Conservation (phyloP, 2,113 vertebrate species). For the Prochilodus magdalenae region DNA sequence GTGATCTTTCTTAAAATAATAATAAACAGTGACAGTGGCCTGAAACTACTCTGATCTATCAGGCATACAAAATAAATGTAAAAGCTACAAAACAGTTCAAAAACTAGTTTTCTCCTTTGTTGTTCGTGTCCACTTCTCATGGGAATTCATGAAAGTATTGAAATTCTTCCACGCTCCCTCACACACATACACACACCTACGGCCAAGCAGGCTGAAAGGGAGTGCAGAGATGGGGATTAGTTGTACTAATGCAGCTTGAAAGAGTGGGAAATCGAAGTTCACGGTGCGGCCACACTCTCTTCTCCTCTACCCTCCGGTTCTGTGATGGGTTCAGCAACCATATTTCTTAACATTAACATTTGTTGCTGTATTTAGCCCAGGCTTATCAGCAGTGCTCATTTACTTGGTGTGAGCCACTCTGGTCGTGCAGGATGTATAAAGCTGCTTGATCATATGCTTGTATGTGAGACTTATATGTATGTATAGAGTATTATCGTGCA, state of each 20-base stretch:
- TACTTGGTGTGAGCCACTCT: background rate
- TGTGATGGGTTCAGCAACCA: background rate
- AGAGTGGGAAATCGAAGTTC: slow-evolving; percentile 65
- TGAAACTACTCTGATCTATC: too few relatives aligned
- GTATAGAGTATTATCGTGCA: background rate
- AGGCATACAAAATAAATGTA: too few relatives aligned
- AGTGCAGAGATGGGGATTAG: slow-evolving; percentile 59
- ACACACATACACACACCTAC: slow-evolving; percentile 48
- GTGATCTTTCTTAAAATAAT: too few relatives aligned
- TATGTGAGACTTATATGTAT: too few relatives aligned
- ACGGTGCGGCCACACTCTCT: slow-evolving; percentile 39
- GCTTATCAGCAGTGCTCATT: background rate
- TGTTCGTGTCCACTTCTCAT: background rate
- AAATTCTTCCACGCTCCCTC: slow-evolving; percentile 24
- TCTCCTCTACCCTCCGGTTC: slow-evolving; percentile 26
- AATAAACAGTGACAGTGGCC: too few relatives aligned
- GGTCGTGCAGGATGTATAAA: background rate
- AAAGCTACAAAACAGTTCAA: too few relatives aligned
- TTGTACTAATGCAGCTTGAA: slow-evolving; percentile 67
- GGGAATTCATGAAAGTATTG: background rate
- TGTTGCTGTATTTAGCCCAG: slow-evolving; percentile 1
- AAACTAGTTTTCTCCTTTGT: too few relatives aligned
- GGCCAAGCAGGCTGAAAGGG: slow-evolving; percentile 45
- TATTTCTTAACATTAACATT: slow-evolving; percentile 24
- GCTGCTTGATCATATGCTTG: slow-evolving; percentile 49